These are phyloP conservation scores for Eospalax fontanierii DNA, from an alignment of 2,797 vertebrate genomes.

Conservation along the genomic window DNA sequence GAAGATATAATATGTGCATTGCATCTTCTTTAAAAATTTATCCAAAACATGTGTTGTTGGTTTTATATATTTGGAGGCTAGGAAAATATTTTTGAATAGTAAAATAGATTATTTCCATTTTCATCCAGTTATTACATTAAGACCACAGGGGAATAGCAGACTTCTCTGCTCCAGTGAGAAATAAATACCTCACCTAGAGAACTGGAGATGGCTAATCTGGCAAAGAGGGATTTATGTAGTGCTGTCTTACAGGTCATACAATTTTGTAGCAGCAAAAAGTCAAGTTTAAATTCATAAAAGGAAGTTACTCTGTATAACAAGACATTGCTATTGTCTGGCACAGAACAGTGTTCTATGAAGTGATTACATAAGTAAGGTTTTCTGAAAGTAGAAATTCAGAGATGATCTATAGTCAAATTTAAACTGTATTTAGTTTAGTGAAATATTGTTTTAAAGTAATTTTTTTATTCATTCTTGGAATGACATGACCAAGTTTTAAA, in stretches of 20 bases:
- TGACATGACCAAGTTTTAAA: not conserved
- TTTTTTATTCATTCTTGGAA: conserved; percentile 49
- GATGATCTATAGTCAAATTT: not conserved
- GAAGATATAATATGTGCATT: not conserved
- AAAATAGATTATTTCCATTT: conserved; percentile 18
- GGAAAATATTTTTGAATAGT: not conserved
- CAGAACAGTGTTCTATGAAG: not conserved
- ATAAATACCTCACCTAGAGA: not conserved
- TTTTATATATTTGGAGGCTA: not conserved
- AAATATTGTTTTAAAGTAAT: not conserved
- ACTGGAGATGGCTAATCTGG: not conserved
- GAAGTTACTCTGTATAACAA: not conserved
- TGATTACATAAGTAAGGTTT: not conserved
- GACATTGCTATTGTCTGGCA: not conserved
- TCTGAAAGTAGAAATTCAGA: not conserved
- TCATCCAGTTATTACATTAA: not conserved
- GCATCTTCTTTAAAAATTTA: not conserved
- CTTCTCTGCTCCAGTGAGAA: not conserved
- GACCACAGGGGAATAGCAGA: not conserved
- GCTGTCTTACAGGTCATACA: not conserved
- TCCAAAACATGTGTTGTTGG: not conserved
- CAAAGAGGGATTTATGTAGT: not conserved
- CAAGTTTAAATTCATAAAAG: not conserved
- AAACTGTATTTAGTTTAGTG: not conserved
- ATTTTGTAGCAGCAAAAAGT: not conserved